Conservation (phyloP, 2,888 invertebrate species). For the Epinotia bilunana region DNA sequence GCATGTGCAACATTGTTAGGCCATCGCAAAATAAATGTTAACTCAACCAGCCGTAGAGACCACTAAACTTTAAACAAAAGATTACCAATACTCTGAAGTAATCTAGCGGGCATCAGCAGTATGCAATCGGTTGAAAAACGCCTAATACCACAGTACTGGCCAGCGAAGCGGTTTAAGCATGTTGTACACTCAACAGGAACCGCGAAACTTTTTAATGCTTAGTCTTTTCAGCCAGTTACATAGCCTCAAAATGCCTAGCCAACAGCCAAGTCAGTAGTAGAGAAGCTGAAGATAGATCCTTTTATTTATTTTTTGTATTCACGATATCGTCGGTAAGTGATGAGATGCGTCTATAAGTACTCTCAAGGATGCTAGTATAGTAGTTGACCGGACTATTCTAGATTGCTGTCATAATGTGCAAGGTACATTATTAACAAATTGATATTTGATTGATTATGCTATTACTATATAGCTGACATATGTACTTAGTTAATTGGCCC, state of each 20-base stretch:
- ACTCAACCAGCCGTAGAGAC: slow-evolving; percentile 21
- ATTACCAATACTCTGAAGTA: slow-evolving; percentile 47
- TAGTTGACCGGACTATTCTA: too few species aligned
- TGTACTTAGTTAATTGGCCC: too few species aligned
- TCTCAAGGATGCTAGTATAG: too few species aligned
- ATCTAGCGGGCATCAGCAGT: slow-evolving; percentile 42
- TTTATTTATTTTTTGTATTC: too few species aligned
- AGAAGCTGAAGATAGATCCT: not conserved
- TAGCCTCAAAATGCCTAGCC: not conserved
- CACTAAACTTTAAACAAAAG: slow-evolving; percentile 29
- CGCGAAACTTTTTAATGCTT: not conserved
- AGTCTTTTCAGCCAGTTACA: not conserved
- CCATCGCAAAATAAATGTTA: slow-evolving; percentile 19
- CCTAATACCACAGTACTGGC: slow-evolving; percentile 47
- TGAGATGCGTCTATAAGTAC: too few species aligned
- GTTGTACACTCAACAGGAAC: not conserved
- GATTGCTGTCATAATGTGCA: too few species aligned
- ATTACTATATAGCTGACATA: not conserved
- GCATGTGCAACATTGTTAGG: not conserved
- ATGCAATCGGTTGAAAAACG: slow-evolving; percentile 51
- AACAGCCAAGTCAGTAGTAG: not conserved
- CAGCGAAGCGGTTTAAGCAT: slow-evolving; percentile 25
- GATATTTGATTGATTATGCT: not conserved
- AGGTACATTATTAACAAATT: not conserved
- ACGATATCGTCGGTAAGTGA: too few species aligned